Evolutionary conservation across 2,888 invertebrate genomes (phyloP).

Genomic region (Heliconius aoede): DNA sequence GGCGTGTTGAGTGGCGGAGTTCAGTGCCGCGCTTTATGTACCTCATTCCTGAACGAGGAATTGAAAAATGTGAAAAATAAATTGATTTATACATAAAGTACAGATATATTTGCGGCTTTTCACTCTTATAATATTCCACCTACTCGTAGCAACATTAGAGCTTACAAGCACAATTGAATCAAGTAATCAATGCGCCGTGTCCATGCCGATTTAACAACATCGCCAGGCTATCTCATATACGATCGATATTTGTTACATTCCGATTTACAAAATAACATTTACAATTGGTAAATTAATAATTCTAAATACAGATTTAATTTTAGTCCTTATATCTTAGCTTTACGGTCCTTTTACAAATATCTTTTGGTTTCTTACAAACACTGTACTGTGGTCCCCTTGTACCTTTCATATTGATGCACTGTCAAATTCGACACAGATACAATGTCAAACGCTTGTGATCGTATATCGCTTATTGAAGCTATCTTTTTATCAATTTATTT

Average conservation of each 20-base stretch:
- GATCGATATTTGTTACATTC: slow-evolving; percentile 80
- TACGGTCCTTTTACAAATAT: slow-evolving; percentile 33
- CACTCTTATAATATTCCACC: slow-evolving; percentile 33
- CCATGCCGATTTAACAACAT: slow-evolving; percentile 79
- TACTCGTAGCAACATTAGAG: slow-evolving; percentile 56
- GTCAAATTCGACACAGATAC: slow-evolving; percentile 76
- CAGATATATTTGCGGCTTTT: slow-evolving; percentile 32
- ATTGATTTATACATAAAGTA: background rate
- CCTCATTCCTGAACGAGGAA: too few relatives aligned
- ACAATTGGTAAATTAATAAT: slow-evolving; percentile 50
- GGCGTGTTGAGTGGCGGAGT: too few relatives aligned
- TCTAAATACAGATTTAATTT: slow-evolving; percentile 47
- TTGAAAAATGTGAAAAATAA: background rate
- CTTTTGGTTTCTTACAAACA: slow-evolving; percentile 11
- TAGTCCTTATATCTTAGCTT: slow-evolving; percentile 49
- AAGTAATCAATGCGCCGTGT: slow-evolving; percentile 81
- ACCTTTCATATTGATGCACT: slow-evolving; percentile 76
- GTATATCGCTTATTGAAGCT: slow-evolving; percentile 67
- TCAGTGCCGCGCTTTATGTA: too few relatives aligned
- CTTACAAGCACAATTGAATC: slow-evolving; percentile 76
- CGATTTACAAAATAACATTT: slow-evolving; percentile 62
- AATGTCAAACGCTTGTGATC: slow-evolving; percentile 75
- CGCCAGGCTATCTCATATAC: slow-evolving; percentile 73
- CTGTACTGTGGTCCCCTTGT: slow-evolving; percentile 44
- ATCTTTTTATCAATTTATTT: slow-evolving; percentile 59